Percentiles rank a stretch among this genome's conserved stretches.
Conservation (phyloP, 2,797 vertebrate genomes). For the Ctenopoma multispine region DNA sequence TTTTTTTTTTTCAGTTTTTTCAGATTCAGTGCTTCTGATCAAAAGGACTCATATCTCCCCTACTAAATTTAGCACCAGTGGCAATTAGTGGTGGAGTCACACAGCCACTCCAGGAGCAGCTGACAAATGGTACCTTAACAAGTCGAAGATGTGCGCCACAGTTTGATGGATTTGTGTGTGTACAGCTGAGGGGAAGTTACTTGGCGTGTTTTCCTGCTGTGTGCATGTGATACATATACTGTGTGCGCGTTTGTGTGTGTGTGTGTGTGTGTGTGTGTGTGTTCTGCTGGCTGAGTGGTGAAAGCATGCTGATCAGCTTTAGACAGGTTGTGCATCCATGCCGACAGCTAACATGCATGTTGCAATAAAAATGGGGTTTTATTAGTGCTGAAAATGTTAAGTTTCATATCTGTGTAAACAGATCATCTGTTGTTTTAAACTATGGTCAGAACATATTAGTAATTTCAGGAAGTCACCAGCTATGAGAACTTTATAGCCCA, state of each 20-base stretch:
- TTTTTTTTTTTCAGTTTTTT: constrained; percentile 87
- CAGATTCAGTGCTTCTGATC: constrained; percentile 95
- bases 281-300: constrained; percentile 5
- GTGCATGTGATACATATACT: constrained; percentile 34
- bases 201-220: constrained; percentile 46
- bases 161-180: constrained; percentile 76
- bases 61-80: constrained; percentile 97
- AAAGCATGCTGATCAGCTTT: constrained; percentile 24
- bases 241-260: constrained; percentile 19
- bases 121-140: constrained; percentile 92
- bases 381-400: neutral
- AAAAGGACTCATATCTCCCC: constrained; percentile 95
- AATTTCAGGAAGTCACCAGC: too few relatives aligned
- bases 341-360: constrained; percentile 2
- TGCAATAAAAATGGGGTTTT: neutral
- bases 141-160: constrained; percentile 75
- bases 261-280: constrained; percentile 27
- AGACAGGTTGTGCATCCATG: constrained; percentile 15
- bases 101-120: constrained; percentile 93
- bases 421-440: too few relatives aligned
- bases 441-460: too few relatives aligned
- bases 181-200: constrained; percentile 65
- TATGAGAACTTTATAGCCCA: too few relatives aligned
- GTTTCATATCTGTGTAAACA: too few relatives aligned
- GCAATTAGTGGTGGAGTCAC: constrained; percentile 96